phyloP scores from a whole-genome alignment of 2,113 vertebrate genomes.

The Crypturellus undulatus region DNA sequence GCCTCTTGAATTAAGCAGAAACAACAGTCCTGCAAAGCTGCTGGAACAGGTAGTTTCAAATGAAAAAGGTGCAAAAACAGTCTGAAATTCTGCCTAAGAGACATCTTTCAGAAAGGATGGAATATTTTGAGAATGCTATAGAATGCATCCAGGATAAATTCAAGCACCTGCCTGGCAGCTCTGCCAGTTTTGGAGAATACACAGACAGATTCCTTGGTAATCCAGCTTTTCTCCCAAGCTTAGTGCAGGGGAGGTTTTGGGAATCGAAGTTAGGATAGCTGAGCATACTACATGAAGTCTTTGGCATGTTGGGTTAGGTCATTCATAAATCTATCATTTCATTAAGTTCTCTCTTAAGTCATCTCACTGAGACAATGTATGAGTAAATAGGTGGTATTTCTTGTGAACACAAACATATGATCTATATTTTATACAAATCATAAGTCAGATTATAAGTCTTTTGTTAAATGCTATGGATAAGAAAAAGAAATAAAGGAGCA shows the following conservation, averaged over 20 bases:
- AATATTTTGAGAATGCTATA: neutral
- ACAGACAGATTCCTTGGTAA: neutral
- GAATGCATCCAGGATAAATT: neutral
- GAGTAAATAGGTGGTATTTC: neutral
- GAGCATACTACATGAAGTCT: neutral
- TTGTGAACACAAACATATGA: neutral
- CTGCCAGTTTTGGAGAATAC: neutral
- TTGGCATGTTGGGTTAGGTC: neutral
- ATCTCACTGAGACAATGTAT: neutral
- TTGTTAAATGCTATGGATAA: neutral
- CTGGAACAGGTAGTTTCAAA: neutral
- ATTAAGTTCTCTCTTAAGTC: neutral
- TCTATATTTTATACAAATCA: neutral
- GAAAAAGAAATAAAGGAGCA: neutral
- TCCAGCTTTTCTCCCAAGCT: neutral
- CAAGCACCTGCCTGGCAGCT: neutral
- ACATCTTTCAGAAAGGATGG: neutral
- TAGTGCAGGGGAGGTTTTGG: neutral
- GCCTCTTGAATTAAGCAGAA: neutral
- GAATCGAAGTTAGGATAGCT: neutral
- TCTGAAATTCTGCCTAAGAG: neutral
- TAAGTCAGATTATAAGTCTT: neutral
- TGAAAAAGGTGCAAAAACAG: neutral
- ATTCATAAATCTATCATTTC: neutral
- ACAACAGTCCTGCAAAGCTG: neutral